Evolutionary conservation across 2,797 vertebrate species (phyloP).

Genomic region (Pseudomugil tenellus): DNA sequence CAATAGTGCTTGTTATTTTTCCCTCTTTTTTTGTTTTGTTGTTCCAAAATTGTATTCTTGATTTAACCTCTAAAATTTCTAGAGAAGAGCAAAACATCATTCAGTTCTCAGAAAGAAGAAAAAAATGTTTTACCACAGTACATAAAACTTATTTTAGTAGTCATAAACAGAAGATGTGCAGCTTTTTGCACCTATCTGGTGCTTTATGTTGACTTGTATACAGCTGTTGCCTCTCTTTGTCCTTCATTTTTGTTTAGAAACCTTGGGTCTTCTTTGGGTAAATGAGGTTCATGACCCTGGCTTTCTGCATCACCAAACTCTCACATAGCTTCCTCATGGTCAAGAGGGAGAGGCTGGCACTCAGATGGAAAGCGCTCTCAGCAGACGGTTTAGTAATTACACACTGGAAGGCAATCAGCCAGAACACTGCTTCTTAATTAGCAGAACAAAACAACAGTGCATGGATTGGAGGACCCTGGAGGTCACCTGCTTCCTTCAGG

Average conservation of each 20-base stretch:
- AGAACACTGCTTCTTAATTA: conserved; percentile 86
- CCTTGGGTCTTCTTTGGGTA: conserved; percentile 66
- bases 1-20: too few species aligned
- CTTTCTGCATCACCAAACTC: conserved; percentile 68
- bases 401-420: conserved; percentile 86
- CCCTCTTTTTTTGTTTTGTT: conserved; percentile 23
- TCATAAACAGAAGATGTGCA: conserved; percentile 25
- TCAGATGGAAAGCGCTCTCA: conserved; percentile 76
- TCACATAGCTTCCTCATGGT: conserved; percentile 64
- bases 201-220: conserved; percentile 27
- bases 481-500: conserved; percentile 70
- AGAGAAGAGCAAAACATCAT: conserved; percentile 6
- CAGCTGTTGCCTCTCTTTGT: conserved; percentile 31
- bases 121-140: too few species aligned
- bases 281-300: conserved; percentile 71
- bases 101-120: too few species aligned
- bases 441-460: conserved; percentile 82
- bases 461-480: conserved; percentile 74
- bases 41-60: conserved; percentile 40
- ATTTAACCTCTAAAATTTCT: conserved; percentile 41
- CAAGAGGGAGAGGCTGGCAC: conserved; percentile 67
- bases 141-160: too few species aligned
- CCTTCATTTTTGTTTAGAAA: conserved; percentile 67
- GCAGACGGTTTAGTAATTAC: conserved; percentile 85
- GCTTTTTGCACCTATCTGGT: conserved; percentile 31